Conservation (phyloP, 2,797 vertebrate genomes). For the Pagetopsis macropterus region DNA sequence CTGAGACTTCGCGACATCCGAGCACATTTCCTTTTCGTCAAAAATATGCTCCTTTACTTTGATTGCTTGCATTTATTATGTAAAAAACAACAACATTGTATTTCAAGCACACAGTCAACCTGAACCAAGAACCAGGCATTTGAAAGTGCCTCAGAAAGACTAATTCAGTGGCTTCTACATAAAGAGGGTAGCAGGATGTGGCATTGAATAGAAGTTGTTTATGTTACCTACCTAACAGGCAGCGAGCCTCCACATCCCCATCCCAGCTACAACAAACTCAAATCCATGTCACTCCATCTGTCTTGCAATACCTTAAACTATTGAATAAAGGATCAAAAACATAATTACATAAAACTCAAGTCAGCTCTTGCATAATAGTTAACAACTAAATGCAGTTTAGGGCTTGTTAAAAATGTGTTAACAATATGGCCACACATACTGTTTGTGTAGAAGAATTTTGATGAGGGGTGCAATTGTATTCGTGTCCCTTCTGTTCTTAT, state of each 20-base stretch:
- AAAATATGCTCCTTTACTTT: not conserved
- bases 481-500: conserved; percentile 22
- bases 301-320: not conserved
- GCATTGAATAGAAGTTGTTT: conserved; percentile 6
- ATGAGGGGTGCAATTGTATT: conserved; percentile 43
- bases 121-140: not conserved
- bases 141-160: not conserved
- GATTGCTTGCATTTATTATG: not conserved
- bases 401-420: conserved; percentile 18
- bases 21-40: not conserved
- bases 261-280: not conserved
- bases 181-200: conserved; percentile 1
- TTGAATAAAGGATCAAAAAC: not conserved
- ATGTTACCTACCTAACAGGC: conserved; percentile 10
- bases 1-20: not conserved
- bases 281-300: not conserved
- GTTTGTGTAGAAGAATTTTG: conserved; percentile 22
- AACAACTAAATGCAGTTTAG: conserved; percentile 9
- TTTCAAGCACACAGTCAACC: not conserved
- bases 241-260: conserved; percentile 2
- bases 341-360: not conserved
- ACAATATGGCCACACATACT: conserved; percentile 2
- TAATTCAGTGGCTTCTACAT: not conserved
- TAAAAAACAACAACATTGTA: not conserved
- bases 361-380: not conserved